Percentiles rank a stretch among this genome's conserved stretches.
Conservation (phyloP, 92 coral and sea anemone genomes). For the Parazoanthus swiftii region DNA sequence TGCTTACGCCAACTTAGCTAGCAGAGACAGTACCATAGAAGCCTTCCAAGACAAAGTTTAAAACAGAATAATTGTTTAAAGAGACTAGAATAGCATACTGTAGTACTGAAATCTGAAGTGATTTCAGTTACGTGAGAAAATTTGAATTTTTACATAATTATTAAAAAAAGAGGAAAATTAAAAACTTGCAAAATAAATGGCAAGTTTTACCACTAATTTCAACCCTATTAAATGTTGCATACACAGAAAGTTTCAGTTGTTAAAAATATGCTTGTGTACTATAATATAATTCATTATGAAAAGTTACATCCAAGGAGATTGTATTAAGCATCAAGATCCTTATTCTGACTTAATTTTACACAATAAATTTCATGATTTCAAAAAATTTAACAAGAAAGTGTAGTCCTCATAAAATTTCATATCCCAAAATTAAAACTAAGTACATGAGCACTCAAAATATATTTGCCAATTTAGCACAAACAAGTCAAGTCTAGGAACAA, state of each 20-base stretch:
- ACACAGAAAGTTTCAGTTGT: not conserved
- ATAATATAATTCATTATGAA: not conserved
- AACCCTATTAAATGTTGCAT: too few relatives aligned
- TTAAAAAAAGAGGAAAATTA: too few relatives aligned
- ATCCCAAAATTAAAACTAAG: not conserved
- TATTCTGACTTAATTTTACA: not conserved
- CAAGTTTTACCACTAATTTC: not conserved
- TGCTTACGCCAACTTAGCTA: not conserved
- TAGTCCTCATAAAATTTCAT: not conserved
- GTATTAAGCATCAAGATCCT: not conserved
- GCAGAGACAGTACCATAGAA: not conserved
- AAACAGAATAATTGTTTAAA: too few relatives aligned
- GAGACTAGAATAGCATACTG: not conserved
- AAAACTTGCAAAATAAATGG: not conserved
- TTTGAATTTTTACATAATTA: too few relatives aligned
- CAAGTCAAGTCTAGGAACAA: not conserved
- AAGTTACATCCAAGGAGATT: not conserved
- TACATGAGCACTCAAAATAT: not conserved
- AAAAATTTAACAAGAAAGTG: too few relatives aligned
- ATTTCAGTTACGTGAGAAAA: not conserved
- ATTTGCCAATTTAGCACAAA: not conserved
- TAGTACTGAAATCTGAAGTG: not conserved
- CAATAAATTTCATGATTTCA: not conserved
- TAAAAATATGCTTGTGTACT: conserved; percentile 7
- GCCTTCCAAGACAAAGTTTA: not conserved